Conservation (phyloP, 2,113 vertebrate species). For the Coturnix japonica region DNA sequence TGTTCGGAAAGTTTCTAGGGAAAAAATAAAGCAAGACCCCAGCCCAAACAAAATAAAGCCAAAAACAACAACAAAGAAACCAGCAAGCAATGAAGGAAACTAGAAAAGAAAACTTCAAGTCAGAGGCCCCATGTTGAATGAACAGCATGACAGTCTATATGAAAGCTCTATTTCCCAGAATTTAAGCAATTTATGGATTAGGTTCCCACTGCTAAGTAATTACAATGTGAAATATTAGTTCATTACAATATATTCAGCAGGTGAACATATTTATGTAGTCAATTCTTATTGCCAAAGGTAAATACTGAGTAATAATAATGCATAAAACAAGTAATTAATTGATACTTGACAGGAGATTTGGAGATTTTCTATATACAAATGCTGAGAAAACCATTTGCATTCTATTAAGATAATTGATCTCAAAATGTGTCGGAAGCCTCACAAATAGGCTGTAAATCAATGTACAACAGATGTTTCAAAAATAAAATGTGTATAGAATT, state of each 20-base stretch:
- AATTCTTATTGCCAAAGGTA: not conserved
- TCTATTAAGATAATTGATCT: not conserved
- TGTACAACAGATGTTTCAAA: constrained; percentile 3
- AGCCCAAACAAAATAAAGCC: not conserved
- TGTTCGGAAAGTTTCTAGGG: not conserved
- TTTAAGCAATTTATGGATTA: not conserved
- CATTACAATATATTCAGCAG: not conserved
- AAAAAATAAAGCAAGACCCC: accelerated
- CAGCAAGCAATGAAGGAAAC: not conserved
- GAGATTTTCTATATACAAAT: not conserved
- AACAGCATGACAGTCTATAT: not conserved
- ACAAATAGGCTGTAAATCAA: not conserved
- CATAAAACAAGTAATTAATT: not conserved
- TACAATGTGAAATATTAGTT: not conserved
- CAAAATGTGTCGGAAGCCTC: not conserved
- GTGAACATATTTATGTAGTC: not conserved
- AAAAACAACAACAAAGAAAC: accelerated
- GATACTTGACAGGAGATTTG: not conserved
- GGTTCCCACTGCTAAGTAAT: not conserved
- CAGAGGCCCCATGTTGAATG: not conserved
- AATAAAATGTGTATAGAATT: not conserved
- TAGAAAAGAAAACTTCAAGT: not conserved
- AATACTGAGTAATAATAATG: not conserved
- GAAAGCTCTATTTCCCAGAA: not conserved
- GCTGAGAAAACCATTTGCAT: not conserved